Percentiles rank a stretch among this genome's conserved stretches.
Evolutionary conservation across 2,888 invertebrate genomes (phyloP).

Genomic region (Parelbella ahira): DNA sequence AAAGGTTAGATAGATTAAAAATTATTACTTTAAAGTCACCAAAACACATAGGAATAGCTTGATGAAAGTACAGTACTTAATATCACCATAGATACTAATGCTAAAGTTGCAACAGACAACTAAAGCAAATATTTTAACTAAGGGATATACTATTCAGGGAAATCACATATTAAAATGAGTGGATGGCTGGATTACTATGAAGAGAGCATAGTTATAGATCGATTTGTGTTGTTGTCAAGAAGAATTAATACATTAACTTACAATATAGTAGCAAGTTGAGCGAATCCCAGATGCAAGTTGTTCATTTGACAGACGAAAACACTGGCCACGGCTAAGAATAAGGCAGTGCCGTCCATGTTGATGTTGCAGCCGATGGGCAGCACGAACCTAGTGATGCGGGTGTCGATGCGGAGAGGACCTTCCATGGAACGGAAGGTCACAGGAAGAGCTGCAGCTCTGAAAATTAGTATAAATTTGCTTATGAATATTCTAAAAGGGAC

Average conservation of each 20-base stretch:
- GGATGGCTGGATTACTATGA: too few relatives aligned
- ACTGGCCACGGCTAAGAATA: slow-evolving; percentile 94
- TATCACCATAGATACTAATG: too few relatives aligned
- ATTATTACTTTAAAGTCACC: too few relatives aligned
- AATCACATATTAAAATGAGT: too few relatives aligned
- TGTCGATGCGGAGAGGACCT: slow-evolving; percentile 89
- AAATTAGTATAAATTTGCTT: slow-evolving; percentile 28
- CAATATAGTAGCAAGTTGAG: slow-evolving; percentile 93
- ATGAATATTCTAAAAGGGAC: too few relatives aligned
- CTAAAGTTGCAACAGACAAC: not conserved
- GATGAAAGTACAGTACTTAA: too few relatives aligned
- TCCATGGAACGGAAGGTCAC: slow-evolving; percentile 93
- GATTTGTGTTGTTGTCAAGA: too few relatives aligned
- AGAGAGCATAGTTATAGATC: too few relatives aligned
- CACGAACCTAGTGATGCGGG: slow-evolving; percentile 91
- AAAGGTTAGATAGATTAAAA: too few relatives aligned
- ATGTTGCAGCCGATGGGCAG: slow-evolving; percentile 95
- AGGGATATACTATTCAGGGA: too few relatives aligned
- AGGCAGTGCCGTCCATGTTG: slow-evolving; percentile 95
- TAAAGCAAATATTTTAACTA: not conserved
- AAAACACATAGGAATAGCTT: too few relatives aligned
- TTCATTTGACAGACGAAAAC: slow-evolving; percentile 96
- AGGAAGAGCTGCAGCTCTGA: slow-evolving; percentile 92
- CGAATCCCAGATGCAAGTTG: slow-evolving; percentile 87
- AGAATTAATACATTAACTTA: too few relatives aligned